Conservation (phyloP, 2,113 vertebrate genomes). For the Terrapene triunguis region DNA sequence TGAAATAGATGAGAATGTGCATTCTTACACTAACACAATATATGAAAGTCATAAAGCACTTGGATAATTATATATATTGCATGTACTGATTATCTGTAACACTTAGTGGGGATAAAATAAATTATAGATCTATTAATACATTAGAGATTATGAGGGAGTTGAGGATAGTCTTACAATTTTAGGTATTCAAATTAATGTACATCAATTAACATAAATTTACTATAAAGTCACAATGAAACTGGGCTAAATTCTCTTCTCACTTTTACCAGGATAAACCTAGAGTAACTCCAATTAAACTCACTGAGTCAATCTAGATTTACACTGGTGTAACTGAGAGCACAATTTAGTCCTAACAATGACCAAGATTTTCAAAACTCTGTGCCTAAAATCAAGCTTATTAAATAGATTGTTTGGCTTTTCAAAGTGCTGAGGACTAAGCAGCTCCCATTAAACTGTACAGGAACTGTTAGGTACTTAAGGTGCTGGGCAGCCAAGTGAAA, state of each 20-base stretch:
- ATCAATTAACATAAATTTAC: background rate
- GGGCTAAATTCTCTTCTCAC: background rate
- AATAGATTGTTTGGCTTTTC: background rate
- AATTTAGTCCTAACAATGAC: background rate
- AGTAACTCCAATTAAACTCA: background rate
- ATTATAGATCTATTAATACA: background rate
- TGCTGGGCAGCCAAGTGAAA: background rate
- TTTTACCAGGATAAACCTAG: background rate
- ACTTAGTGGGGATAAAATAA: background rate
- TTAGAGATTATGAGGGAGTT: background rate
- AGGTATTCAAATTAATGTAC: background rate
- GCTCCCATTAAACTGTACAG: background rate
- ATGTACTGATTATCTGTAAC: background rate
- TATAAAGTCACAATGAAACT: background rate
- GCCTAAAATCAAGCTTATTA: background rate
- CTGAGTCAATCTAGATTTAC: background rate
- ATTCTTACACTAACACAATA: background rate
- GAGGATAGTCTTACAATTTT: background rate
- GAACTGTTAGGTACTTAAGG: background rate
- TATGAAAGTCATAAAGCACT: background rate
- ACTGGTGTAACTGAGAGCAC: background rate
- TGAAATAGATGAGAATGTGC: background rate
- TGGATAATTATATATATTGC: background rate
- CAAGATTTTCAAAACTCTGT: background rate
- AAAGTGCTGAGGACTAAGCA: background rate